Percentiles rank a stretch among this genome's conserved stretches.
These are phyloP conservation scores for Centropristis striata DNA, from an alignment of 2,113 vertebrate genomes.

Conservation along the genomic window DNA sequence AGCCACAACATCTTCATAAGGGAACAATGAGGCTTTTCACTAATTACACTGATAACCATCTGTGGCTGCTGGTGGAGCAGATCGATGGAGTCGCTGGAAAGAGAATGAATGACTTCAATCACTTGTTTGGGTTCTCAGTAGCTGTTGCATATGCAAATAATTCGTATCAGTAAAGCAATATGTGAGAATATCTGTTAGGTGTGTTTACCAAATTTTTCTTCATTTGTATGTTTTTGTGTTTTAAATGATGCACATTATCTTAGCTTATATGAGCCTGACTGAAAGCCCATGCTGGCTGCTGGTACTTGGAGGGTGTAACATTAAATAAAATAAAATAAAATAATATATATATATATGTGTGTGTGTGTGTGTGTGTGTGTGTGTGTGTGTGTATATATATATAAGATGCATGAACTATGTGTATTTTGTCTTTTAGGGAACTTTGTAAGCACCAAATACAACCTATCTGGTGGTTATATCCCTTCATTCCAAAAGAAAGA, in stretches of 20 bases:
- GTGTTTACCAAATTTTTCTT: not conserved
- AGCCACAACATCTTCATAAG: conserved; percentile 50
- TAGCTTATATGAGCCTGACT: not conserved
- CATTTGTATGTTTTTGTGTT: conserved; percentile 9
- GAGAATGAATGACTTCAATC: conserved; percentile 53
- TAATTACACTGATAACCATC: conserved; percentile 68
- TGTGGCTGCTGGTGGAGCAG: conserved; percentile 25
- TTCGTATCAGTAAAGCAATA: not conserved
- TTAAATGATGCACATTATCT: conserved; percentile 4
- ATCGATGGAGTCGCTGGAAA: conserved; percentile 25
- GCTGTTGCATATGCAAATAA: conserved; percentile 40
- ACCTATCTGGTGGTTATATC: conserved; percentile 85
- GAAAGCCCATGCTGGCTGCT: not conserved
- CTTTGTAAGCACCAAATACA: conserved; percentile 88
- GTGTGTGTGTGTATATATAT: too few species aligned
- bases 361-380: too few species aligned
- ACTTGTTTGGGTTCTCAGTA: conserved; percentile 21
- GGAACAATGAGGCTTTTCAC: conserved; percentile 68
- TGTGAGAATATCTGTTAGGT: conserved; percentile 14
- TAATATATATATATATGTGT: too few species aligned
- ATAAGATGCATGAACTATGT: not conserved
- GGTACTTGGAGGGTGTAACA: not conserved
- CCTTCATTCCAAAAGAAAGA: conserved; percentile 96
- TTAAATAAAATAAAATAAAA: not conserved
- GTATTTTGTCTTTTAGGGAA: conserved; percentile 83